These are phyloP conservation scores for Schizopygopsis malacanthus DNA, from an alignment of 2,797 vertebrate genomes.

Conservation along the genomic window DNA sequence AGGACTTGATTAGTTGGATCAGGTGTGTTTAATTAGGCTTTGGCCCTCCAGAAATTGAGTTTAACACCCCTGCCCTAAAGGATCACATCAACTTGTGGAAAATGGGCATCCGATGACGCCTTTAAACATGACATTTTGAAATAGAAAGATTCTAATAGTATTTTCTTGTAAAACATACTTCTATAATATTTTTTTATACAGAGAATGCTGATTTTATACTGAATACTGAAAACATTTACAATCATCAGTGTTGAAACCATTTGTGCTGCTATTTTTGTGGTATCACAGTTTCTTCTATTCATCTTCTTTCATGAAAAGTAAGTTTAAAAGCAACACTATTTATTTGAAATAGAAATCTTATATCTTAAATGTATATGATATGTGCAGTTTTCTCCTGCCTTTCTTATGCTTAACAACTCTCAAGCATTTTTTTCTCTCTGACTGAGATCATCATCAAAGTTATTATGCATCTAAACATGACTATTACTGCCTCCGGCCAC, in stretches of 20 bases:
- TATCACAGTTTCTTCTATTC: not conserved
- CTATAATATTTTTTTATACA: not conserved
- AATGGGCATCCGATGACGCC: too few species aligned
- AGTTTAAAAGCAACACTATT: not conserved
- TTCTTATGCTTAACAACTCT: not conserved
- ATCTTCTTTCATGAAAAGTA: not conserved
- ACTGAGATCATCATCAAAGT: slow-evolving; percentile 46
- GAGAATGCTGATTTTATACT: not conserved
- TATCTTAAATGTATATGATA: not conserved
- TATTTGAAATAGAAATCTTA: not conserved
- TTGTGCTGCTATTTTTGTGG: not conserved
- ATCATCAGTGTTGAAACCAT: too few species aligned
- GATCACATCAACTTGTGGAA: too few species aligned
- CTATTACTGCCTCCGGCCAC: slow-evolving; percentile 48
- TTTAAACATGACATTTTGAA: not conserved
- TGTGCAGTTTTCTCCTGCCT: not conserved
- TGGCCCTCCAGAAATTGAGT: too few species aligned
- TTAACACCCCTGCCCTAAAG: too few species aligned
- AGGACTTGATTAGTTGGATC: too few species aligned
- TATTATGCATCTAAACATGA: slow-evolving; percentile 32
- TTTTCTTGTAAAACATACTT: not conserved
- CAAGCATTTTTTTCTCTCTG: slow-evolving; percentile 36
- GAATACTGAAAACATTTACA: not conserved
- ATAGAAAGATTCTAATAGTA: not conserved
- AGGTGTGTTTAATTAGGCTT: too few species aligned